A percentile compares a stretch with the other conserved stretches of the same genome.
These are phyloP conservation scores for Ommatoiulus sabulosus DNA, from an alignment of 2,888 invertebrate species.

Conservation along the genomic window DNA sequence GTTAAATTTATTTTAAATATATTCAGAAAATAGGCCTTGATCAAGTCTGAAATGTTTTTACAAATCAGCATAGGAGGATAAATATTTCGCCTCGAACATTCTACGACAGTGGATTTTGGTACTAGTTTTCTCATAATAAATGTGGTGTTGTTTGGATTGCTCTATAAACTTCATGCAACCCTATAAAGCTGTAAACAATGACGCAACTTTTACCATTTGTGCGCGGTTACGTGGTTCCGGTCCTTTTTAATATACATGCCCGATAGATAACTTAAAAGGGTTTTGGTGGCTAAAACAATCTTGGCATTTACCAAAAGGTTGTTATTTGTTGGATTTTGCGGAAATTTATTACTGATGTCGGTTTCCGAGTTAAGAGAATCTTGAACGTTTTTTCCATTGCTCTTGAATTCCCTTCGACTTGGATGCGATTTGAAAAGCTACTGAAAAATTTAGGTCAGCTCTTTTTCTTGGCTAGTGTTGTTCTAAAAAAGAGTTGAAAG, in stretches of 20 bases:
- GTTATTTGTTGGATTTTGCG: background rate
- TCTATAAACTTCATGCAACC: background rate
- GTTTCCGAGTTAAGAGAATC: background rate
- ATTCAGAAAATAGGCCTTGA: too few species aligned
- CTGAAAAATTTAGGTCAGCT: slow-evolving; percentile 23
- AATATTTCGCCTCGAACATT: too few species aligned
- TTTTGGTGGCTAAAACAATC: background rate
- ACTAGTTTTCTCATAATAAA: background rate
- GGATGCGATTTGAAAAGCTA: background rate
- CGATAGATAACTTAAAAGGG: background rate
- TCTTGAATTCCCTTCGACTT: background rate
- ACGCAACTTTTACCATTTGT: background rate
- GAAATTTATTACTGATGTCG: background rate
- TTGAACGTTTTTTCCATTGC: background rate
- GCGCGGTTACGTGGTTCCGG: background rate
- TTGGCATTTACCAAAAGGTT: background rate
- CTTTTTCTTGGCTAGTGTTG: slow-evolving; percentile 3
- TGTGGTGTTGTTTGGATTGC: background rate
- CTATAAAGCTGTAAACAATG: too few species aligned
- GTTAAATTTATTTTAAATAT: too few species aligned
- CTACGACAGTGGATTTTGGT: too few species aligned
- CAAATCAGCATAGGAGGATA: too few species aligned
- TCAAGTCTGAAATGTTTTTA: too few species aligned
- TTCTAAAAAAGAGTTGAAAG: slow-evolving; percentile 18
- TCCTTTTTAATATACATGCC: background rate